Evolutionary conservation across 2,888 invertebrate species (phyloP), one percentile per base, ranked within the genome.

Genomic region (Bruchidius siliquastri): DNA sequence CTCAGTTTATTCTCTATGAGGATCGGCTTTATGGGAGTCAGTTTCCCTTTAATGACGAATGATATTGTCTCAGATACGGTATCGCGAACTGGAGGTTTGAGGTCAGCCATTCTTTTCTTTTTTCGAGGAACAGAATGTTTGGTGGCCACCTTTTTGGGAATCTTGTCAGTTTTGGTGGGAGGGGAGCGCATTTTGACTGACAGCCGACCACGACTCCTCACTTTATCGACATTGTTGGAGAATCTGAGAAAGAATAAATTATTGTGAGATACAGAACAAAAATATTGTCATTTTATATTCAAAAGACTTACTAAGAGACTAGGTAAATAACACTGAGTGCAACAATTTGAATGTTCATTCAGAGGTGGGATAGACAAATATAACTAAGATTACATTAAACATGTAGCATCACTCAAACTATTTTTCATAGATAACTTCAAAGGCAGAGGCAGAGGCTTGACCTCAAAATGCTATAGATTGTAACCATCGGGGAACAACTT

Each of bases 11-110:
- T 75, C 22, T 77, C 74, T n/a, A 79, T 72, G 18, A 78, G 75
- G 67, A 79, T 80, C 32, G 84, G 80, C 76, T 84, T 83, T 20
- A 84, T 81, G 1, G 84, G 84, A 2, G 84, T 84, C 26, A 85
- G 75, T 79, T 86, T 84, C 49, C 85, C 86, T 77, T 85, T 84
- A 30, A 85, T 85, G n/a, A 85, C 86, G 75, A 85, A 85, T 3
- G 85, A 84, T 74, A 86, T 86, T 2, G 86, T 86, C 78, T 86
- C 86, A 4, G 85, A 83, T 69, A 86, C 82, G 10, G 84, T 83
- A 76, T 85, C 85, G 74, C 83, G 82, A 73, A 81, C 75, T 22
- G 82, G 74, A 20, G 74, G 68, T 79, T 82, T 78, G 75, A 79
- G 69, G 74, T 80, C 74, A 71, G 72, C 68, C 77, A 74, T 75